A percentile compares a stretch with the other conserved stretches of the same genome.
Conservation (phyloP, 2,888 invertebrate genomes). For the Lordiphosa fenestrarum region DNA sequence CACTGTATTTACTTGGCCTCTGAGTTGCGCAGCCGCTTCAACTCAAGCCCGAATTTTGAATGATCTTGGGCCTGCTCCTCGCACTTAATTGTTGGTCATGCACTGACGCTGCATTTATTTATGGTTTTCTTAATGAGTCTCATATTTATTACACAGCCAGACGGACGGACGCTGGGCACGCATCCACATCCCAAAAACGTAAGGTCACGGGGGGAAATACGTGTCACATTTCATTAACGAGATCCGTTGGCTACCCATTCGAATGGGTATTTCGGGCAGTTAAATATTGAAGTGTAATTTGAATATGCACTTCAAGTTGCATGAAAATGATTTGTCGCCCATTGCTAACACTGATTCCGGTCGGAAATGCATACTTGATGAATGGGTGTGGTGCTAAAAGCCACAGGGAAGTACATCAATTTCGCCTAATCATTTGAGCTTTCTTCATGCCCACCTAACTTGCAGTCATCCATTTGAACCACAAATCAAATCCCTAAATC, state of each 20-base stretch:
- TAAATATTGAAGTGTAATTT: conserved; percentile 54
- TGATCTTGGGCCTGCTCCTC: conserved; percentile 46
- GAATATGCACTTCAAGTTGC: conserved; percentile 70
- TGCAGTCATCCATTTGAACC: conserved; percentile 15
- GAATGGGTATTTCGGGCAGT: conserved; percentile 31
- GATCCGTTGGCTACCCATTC: conserved; percentile 45
- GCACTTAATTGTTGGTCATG: conserved; percentile 66
- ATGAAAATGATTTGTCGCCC: conserved; percentile 58
- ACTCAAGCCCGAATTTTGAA: conserved; percentile 29
- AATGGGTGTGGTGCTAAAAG: neutral
- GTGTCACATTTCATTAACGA: conserved; percentile 69
- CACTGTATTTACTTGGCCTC: conserved; percentile 5
- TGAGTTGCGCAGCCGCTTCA: conserved; percentile 20
- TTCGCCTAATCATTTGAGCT: neutral
- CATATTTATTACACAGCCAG: conserved; percentile 62
- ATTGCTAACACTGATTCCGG: conserved; percentile 39
- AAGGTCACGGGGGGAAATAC: conserved; percentile 61
- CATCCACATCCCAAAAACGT: conserved; percentile 24
- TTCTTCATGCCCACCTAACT: conserved; percentile 12
- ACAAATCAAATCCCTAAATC: conserved; percentile 47
- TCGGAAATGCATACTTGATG: conserved; percentile 27
- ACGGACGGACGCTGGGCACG: conserved; percentile 48
- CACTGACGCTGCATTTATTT: conserved; percentile 74
- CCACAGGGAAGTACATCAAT: neutral
- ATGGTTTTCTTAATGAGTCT: conserved; percentile 76